Conservation (phyloP, 2,888 invertebrate species). For the Dysmachus trigonus region DNA sequence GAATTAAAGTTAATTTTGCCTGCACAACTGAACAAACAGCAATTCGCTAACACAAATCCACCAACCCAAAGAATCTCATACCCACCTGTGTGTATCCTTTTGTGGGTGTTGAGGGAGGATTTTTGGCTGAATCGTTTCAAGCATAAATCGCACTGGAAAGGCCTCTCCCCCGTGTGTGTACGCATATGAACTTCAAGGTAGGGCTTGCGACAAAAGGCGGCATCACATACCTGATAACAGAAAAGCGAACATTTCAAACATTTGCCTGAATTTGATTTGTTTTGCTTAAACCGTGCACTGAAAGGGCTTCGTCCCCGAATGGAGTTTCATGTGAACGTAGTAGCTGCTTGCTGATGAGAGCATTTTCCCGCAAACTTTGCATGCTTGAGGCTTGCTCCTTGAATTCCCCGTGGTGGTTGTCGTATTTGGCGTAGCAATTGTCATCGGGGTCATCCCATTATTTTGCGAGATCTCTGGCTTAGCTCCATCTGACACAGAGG, state of each 20-base stretch:
- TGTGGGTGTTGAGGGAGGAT: constrained; percentile 77
- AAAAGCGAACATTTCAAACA: neutral
- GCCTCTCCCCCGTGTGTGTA: constrained; percentile 55
- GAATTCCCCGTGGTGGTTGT: constrained; percentile 61
- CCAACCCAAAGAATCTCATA: constrained; percentile 56
- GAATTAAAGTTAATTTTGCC: constrained; percentile 1
- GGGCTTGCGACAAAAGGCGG: constrained; percentile 82
- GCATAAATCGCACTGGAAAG: constrained; percentile 74
- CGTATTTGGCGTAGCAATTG: constrained; percentile 51
- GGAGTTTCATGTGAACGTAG: constrained; percentile 84
- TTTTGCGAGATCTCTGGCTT: constrained; percentile 53
- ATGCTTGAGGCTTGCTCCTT: constrained; percentile 76
- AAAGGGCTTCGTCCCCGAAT: constrained; percentile 82
- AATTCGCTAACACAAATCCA: neutral
- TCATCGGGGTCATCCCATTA: constrained; percentile 53
- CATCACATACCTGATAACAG: constrained; percentile 71
- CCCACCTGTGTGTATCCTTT: constrained; percentile 75
- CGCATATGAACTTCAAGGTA: constrained; percentile 84
- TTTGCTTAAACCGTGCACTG: constrained; percentile 69
- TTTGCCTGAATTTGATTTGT: neutral
- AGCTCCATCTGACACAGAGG: constrained; percentile 53
- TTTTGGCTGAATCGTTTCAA: constrained; percentile 77
- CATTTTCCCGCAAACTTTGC: constrained; percentile 81
- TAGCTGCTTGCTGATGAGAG: constrained; percentile 80
- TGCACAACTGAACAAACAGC: constrained; percentile 9